Evolutionary conservation across 2,113 vertebrate species (phyloP).

Genomic region (Peucedramus taeniatus): DNA sequence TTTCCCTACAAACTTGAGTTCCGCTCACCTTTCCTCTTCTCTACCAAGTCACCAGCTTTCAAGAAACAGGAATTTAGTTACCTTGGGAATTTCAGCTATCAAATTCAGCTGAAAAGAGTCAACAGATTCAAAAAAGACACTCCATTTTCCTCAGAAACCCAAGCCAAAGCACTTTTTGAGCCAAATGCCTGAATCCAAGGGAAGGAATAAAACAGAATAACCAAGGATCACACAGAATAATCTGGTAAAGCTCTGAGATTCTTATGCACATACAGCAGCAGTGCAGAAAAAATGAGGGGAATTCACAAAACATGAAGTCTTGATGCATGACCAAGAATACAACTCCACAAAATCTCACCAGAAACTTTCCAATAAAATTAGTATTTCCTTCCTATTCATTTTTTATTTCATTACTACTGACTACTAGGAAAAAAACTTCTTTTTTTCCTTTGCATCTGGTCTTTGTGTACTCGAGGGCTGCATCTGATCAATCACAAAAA

Average conservation of each 20-base stretch:
- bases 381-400: neutral
- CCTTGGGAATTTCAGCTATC: neutral
- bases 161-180: neutral
- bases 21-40: neutral
- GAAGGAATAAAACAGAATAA: neutral
- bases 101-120: neutral
- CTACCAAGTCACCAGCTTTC: neutral
- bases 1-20: neutral
- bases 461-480: neutral
- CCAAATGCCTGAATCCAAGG: neutral
- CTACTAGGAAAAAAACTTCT: neutral
- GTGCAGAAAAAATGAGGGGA: neutral
- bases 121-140: neutral
- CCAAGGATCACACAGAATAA: neutral
- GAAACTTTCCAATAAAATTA: neutral
- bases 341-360: neutral
- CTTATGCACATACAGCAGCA: accelerated
- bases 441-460: neutral
- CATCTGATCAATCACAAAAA: neutral
- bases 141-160: neutral
- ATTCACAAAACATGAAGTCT: neutral
- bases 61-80: neutral
- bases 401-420: neutral
- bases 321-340: neutral
- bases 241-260: neutral